Base-by-base conservation (phyloP, 2,113 vertebrate genomes). In the Gadus macrocephalus region DNA sequence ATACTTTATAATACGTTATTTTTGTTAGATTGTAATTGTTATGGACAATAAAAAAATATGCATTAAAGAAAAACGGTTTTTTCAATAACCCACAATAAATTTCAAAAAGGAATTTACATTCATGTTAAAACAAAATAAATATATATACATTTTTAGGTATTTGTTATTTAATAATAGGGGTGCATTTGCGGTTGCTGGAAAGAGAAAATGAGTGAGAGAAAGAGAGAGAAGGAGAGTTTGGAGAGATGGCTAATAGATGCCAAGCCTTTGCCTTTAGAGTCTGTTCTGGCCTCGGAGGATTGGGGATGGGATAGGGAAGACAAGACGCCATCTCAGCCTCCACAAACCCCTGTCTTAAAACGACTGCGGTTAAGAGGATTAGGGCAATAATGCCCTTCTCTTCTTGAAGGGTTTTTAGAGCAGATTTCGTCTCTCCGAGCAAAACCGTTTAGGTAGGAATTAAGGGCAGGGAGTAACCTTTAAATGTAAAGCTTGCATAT, bases 381-480 rank as follows among this genome's bases (percentile, higher is more conserved):
- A 99, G 94, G 94, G 93, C 88, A 94, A 96, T 98, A 96, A 98
- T 96, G 93, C 96, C 94, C 94, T 95, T 98, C 95, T 96, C 94
- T 95, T 95, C 91, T 95, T 93, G 92, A 93, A 94, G 94, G 89
- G 85, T 90, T 94, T 94, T 93, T 91, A 94, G 95, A 95, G 95
- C 95, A 96, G 95, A 96, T 96, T 96, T 95, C 91, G 95, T 95
- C 95, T 95, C 94, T 94, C 93, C 93, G 90, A 97, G 95, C 92
- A 98, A 98, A 98, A 96, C 94, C 95, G 95, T 98, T 98, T 98
- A 98, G 95, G 94, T 95, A 74, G 92, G 93, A 96, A 96, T 98
- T 98, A 97, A 97, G 93, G 92, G 92, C 94, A 96, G 93, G 94
- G 94, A 95, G 91, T 93, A 90, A 89, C 89, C 90, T 92, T 94